phyloP scores from a whole-genome alignment of 1,140 invertebrate genomes.

The Centruroides vittatus region DNA sequence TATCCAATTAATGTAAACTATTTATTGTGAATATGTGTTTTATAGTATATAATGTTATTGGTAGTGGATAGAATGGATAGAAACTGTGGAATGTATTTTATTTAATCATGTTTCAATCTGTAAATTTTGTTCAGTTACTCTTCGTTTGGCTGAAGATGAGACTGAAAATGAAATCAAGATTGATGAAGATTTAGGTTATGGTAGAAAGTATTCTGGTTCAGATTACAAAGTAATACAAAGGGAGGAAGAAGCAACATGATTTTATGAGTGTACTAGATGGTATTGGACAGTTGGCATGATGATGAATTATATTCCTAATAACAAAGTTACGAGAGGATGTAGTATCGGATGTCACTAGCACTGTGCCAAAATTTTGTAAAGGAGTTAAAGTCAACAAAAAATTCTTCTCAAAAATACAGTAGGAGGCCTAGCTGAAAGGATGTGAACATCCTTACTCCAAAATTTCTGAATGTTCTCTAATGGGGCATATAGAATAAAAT shows the following conservation, averaged over 20 bases:
- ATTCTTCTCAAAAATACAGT: too few relatives aligned
- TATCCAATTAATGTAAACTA: too few relatives aligned
- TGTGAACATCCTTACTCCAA: too few relatives aligned
- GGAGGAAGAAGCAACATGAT: background rate
- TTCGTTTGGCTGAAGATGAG: background rate
- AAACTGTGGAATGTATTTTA: background rate
- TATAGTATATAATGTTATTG: background rate
- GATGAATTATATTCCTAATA: background rate
- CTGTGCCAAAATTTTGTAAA: too few relatives aligned
- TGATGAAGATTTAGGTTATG: background rate
- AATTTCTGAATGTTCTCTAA: too few relatives aligned
- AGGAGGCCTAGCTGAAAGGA: too few relatives aligned
- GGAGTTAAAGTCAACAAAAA: too few relatives aligned
- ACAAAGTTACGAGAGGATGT: too few relatives aligned
- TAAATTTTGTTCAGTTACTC: background rate
- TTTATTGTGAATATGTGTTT: background rate
- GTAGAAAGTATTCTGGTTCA: background rate
- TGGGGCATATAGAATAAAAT: too few relatives aligned
- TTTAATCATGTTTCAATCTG: background rate
- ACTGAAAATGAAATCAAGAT: background rate
- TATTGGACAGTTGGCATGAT: background rate
- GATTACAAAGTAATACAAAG: background rate
- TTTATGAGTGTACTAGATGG: background rate
- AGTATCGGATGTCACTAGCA: too few relatives aligned
- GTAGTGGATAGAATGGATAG: background rate